A percentile compares a stretch with the other conserved stretches of the same genome.
Conservation (phyloP, 2,888 invertebrate genomes). For the Diaperis boleti region DNA sequence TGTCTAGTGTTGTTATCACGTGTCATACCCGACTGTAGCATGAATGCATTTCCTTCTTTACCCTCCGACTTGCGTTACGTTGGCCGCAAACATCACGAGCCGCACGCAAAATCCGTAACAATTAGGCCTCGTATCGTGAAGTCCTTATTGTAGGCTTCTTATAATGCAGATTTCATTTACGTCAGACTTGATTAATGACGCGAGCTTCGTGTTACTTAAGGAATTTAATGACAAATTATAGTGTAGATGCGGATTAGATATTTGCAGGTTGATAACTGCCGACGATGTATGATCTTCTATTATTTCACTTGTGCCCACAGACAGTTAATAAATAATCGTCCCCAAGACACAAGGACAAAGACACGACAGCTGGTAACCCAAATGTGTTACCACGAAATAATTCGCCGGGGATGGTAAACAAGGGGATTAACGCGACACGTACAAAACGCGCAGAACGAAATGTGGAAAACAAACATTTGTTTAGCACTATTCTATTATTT, state of each 20-base stretch:
- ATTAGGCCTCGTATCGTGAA: slow-evolving; percentile 25
- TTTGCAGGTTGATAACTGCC: slow-evolving; percentile 35
- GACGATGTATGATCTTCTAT: slow-evolving; percentile 34
- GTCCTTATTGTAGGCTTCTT: slow-evolving; percentile 20
- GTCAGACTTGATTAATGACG: slow-evolving; percentile 52
- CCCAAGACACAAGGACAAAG: slow-evolving; percentile 5
- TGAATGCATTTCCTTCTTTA: too few species aligned
- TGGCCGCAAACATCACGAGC: too few species aligned
- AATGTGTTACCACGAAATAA: not conserved
- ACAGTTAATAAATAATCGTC: slow-evolving; percentile 26
- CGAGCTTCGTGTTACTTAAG: slow-evolving; percentile 54
- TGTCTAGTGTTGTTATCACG: too few species aligned
- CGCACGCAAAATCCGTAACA: slow-evolving; percentile 33
- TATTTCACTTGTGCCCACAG: slow-evolving; percentile 27
- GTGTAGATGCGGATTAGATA: slow-evolving; percentile 56
- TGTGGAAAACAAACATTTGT: too few species aligned
- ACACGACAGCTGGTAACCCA: not conserved
- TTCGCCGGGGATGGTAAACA: not conserved
- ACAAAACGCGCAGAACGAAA: too few species aligned
- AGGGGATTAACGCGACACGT: too few species aligned
- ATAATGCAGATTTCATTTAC: slow-evolving; percentile 35
- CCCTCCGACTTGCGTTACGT: too few species aligned
- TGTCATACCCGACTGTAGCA: too few species aligned
- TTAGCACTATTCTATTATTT: too few species aligned
- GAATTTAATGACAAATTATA: slow-evolving; percentile 60